phyloP scores from a whole-genome alignment of 2,797 vertebrate genomes.

The Pipistrellus pygmaeus region DNA sequence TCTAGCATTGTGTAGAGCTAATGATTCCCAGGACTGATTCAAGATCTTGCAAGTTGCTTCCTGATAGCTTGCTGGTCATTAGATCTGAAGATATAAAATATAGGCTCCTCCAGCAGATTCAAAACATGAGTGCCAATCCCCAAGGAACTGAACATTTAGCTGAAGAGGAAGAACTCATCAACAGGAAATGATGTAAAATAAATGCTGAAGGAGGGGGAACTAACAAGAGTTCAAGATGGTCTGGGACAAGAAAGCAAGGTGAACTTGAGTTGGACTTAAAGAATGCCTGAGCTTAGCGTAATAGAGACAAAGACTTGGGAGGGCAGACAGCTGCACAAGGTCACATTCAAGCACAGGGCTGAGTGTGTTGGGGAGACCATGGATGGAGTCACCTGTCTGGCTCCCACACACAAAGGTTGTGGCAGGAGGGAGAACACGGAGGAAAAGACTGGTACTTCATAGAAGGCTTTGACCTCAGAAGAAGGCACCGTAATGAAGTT shows the following conservation, averaged over 20 bases:
- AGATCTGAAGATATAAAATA: conserved; percentile 10
- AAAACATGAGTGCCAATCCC: background rate
- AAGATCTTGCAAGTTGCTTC: background rate
- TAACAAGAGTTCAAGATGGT: background rate
- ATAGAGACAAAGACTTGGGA: background rate
- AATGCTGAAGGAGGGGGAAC: background rate
- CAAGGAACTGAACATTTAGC: background rate
- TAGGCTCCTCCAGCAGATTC: background rate
- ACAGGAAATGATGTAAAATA: background rate
- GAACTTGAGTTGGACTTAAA: background rate
- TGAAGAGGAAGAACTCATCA: conserved; percentile 26
- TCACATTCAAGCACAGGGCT: background rate
- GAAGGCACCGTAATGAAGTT: background rate
- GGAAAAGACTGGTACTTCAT: background rate
- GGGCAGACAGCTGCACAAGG: background rate
- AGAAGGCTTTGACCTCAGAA: background rate
- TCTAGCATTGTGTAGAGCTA: background rate
- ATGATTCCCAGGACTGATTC: conserved; percentile 30
- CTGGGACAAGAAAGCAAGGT: background rate
- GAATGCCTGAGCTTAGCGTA: background rate
- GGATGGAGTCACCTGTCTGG: background rate
- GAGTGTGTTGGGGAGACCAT: background rate
- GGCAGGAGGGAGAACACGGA: too few relatives aligned
- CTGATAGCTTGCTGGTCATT: background rate
- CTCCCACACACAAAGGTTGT: background rate